These are phyloP conservation scores for Ceuthmochares aereus DNA, from an alignment of 2,113 vertebrate species.

Conservation along the genomic window DNA sequence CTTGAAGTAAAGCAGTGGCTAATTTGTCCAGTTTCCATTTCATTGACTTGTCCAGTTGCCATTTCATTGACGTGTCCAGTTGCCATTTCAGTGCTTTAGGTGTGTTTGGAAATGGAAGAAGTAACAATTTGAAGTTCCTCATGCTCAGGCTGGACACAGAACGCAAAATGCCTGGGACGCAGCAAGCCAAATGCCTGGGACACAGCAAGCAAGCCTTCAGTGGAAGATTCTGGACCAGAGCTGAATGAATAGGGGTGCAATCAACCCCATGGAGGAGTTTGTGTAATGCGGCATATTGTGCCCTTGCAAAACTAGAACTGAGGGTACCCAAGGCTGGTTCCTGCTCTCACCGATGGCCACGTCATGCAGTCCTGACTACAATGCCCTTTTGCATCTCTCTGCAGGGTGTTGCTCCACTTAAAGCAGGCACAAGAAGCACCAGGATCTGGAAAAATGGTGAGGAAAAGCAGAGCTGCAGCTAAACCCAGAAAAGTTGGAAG, in stretches of 20 bases:
- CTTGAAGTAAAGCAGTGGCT: background rate
- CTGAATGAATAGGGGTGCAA: background rate
- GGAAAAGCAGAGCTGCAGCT: background rate
- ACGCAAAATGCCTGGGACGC: background rate
- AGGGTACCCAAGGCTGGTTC: background rate
- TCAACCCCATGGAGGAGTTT: rapidly evolving
- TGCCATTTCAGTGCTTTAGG: background rate
- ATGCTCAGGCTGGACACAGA: background rate
- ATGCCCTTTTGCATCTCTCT: background rate
- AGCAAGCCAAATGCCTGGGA: background rate
- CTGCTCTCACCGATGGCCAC: rapidly evolving
- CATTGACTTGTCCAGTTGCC: background rate
- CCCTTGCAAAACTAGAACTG: background rate
- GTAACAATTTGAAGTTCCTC: background rate
- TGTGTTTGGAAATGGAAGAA: background rate
- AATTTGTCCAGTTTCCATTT: background rate
- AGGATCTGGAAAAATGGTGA: rapidly evolving
- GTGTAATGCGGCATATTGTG: too few species aligned
- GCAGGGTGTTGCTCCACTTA: rapidly evolving
- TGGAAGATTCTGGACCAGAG: background rate
- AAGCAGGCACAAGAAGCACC: background rate
- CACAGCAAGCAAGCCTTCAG: background rate
- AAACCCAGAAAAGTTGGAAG: background rate
- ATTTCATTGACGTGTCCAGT: background rate
- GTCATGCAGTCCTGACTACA: rapidly evolving